Conservation (phyloP, 1,140 invertebrate species). For the Drosophila mayri region DNA sequence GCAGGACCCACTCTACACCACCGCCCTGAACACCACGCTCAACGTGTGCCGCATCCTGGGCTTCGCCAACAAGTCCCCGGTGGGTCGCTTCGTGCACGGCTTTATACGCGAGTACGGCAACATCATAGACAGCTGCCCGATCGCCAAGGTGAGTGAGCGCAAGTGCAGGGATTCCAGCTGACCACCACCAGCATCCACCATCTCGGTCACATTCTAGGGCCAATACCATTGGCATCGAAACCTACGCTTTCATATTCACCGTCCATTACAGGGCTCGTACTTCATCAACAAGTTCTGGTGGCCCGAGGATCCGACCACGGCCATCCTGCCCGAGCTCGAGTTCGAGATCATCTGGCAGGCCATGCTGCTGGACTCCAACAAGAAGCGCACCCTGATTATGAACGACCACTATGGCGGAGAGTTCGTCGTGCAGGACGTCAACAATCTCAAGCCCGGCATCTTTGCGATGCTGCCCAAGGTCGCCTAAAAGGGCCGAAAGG, state of each 20-base stretch:
- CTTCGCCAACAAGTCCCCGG: slow-evolving; percentile 68
- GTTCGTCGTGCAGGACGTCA: slow-evolving; percentile 71
- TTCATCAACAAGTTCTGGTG: slow-evolving; percentile 80
- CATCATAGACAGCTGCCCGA: slow-evolving; percentile 70
- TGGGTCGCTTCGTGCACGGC: slow-evolving; percentile 63
- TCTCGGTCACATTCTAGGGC: slow-evolving; percentile 54
- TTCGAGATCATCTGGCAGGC: slow-evolving; percentile 71
- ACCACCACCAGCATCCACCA: slow-evolving; percentile 4
- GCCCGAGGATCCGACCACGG: slow-evolving; percentile 74
- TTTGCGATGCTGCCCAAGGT: slow-evolving; percentile 74
- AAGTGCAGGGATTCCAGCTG: background rate
- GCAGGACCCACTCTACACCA: slow-evolving; percentile 60
- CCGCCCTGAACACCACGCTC: slow-evolving; percentile 64
- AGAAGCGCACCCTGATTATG: slow-evolving; percentile 68
- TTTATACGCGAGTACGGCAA: slow-evolving; percentile 75
- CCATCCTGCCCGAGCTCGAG: slow-evolving; percentile 74
- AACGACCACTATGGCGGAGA: slow-evolving; percentile 73
- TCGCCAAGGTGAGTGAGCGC: slow-evolving; percentile 63
- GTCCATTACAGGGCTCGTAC: slow-evolving; percentile 78
- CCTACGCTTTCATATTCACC: slow-evolving; percentile 43
- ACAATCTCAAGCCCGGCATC: slow-evolving; percentile 75
- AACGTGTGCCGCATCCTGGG: slow-evolving; percentile 70
- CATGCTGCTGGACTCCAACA: slow-evolving; percentile 60
- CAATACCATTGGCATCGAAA: slow-evolving; percentile 51
- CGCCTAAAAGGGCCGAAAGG: slow-evolving; percentile 12